Evolutionary conservation across 2,113 vertebrate species (phyloP).

Genomic region (Montifringilla adamsi): DNA sequence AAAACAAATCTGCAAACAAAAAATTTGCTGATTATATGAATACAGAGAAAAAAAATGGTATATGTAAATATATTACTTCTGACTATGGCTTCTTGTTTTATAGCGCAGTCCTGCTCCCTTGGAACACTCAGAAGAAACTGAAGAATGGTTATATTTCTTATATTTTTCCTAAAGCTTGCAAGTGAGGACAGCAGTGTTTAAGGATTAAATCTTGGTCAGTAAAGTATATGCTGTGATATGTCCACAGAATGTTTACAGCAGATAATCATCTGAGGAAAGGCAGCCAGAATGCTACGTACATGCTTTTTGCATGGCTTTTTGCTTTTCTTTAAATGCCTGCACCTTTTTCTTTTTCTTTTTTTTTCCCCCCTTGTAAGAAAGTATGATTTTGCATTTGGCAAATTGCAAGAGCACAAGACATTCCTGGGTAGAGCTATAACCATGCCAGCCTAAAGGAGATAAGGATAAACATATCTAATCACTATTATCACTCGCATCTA

Average conservation of each 20-base stretch:
- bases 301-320: not conserved
- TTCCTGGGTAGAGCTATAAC: not conserved
- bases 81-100: not conserved
- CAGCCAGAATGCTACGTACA: not conserved
- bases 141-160: not conserved
- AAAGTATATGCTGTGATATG: not conserved
- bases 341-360: rapidly evolving
- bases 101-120: not conserved
- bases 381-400: not conserved
- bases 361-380: rapidly evolving
- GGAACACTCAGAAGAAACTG: not conserved
- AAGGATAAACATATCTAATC: not conserved
- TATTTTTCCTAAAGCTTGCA: not conserved
- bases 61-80: not conserved
- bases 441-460: not conserved
- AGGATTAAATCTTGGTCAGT: not conserved
- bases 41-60: not conserved
- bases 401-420: not conserved
- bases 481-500: not conserved
- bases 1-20: not conserved
- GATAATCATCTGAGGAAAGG: not conserved
- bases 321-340: not conserved
- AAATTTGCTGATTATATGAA: not conserved
- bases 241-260: not conserved
- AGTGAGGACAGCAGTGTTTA: not conserved